Evolutionary conservation across 2,888 invertebrate genomes (phyloP).

Genomic region (Catocala fraxini): DNA sequence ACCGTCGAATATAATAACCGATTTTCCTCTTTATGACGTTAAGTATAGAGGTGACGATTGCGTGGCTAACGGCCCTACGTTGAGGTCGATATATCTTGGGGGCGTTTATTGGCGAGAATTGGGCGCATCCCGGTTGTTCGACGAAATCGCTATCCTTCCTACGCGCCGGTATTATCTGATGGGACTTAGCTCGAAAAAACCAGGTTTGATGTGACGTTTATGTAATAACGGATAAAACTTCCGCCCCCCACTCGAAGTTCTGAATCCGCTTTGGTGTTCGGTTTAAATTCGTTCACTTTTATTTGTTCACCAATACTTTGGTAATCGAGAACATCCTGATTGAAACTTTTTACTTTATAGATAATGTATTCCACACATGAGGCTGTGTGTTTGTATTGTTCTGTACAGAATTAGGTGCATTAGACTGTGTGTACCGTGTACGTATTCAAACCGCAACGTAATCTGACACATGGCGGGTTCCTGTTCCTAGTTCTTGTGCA

Average conservation of each 20-base stretch:
- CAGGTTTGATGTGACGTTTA: constrained; percentile 69
- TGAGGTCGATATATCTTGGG: constrained; percentile 79
- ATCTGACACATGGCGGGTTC: constrained; percentile 8
- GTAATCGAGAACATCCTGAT: constrained; percentile 3
- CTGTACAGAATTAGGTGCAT: constrained; percentile 2
- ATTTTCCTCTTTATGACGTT: constrained; percentile 69
- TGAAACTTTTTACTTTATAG: background rate
- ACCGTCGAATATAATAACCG: constrained; percentile 60
- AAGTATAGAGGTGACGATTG: constrained; percentile 73
- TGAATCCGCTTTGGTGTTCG: constrained; percentile 46
- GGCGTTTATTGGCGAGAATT: constrained; percentile 86
- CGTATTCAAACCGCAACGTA: constrained; percentile 15
- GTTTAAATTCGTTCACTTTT: constrained; percentile 51
- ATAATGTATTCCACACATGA: background rate
- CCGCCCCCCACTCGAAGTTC: constrained; percentile 52
- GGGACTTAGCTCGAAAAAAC: constrained; percentile 72
- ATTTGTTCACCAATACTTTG: constrained; percentile 47
- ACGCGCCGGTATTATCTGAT: constrained; percentile 76
- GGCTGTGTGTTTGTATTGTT: background rate
- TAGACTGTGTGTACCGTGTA: background rate
- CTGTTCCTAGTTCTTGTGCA: constrained; percentile 2
- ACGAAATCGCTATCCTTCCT: constrained; percentile 84
- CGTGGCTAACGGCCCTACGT: constrained; percentile 59
- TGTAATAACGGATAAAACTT: constrained; percentile 70
- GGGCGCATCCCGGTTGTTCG: constrained; percentile 86